phyloP scores from a whole-genome alignment of 2,113 vertebrate genomes.

The Rattus rattus region DNA sequence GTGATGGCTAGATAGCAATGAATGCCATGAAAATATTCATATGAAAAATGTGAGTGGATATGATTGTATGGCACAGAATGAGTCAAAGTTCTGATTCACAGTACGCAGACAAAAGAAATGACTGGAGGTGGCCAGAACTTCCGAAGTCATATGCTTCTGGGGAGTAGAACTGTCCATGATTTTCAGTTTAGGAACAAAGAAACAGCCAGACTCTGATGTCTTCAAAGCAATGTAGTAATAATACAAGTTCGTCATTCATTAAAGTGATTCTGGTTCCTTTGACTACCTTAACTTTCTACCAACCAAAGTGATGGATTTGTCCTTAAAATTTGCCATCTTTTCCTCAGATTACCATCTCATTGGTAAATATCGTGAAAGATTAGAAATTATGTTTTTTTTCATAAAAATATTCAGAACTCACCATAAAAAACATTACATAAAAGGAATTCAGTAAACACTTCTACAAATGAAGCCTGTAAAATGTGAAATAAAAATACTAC shows the following conservation, averaged over 20 bases:
- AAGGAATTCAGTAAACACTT: conserved; percentile 8
- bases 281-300: not conserved
- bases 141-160: not conserved
- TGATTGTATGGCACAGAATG: not conserved
- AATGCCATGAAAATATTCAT: not conserved
- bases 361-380: not conserved
- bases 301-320: conserved; percentile 4
- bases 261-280: not conserved
- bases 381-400: not conserved
- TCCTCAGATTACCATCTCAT: not conserved
- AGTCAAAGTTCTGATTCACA: not conserved
- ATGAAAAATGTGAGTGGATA: conserved; percentile 6
- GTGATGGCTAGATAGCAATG: not conserved
- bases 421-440: not conserved
- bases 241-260: not conserved
- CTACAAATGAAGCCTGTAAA: conserved; percentile 9
- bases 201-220: not conserved
- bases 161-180: not conserved
- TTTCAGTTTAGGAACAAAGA: not conserved
- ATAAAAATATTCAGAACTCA: conserved; percentile 10
- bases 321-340: conserved; percentile 16
- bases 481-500: not conserved
- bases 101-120: conserved; percentile 13
- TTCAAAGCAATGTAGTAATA: not conserved
- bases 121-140: not conserved